Evolutionary conservation across 2,888 invertebrate genomes (phyloP), one percentile per base, ranked within the genome.

Genomic region (Euphydryas editha): DNA sequence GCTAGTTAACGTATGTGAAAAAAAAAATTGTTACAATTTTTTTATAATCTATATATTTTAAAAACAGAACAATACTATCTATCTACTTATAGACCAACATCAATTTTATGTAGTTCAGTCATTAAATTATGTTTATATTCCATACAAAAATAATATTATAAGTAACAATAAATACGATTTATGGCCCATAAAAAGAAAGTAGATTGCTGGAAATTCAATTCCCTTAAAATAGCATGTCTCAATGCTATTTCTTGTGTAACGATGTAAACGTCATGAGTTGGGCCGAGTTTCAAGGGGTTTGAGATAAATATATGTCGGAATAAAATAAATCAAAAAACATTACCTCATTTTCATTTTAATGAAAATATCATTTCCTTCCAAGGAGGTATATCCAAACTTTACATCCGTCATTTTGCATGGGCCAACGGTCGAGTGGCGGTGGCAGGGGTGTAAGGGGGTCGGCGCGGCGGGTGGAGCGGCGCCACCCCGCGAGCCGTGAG

Each of bases 321-420:
- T 73, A 76, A 79, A 79, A 84, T 79, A 82, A 83, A 81, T 81
- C 82, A 82, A 80, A 82, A 86, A 85, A 81, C 81, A 85, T 86
- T 83, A 85, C 80, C 87, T 86, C 85, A 90, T 90, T 88, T 90
- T 87, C 81, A 88, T 89, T 90, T 86, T 88, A 88, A 92, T 91
- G 89, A 90, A 91, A 92, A 91, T 90, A 90, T 90, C 81, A 90
- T 91, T 91, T 92, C 87, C 90, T 90, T 86, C 81, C 81, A 90
- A 92, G 92, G 88, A 89, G 90, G 88, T 86, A 88, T 88, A 91
- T 90, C 89, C 89, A 89, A 92, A 92, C 87, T 92, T 92, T 92
- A 92, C 92, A 92, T 92, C 90, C 92, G 91, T 92, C 92, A 92
- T 92, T 92, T 92, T 92, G 92, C 92, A 92, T 92, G 92, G 92